Evolutionary conservation across 2,888 invertebrate species (phyloP), one percentile per base, ranked within the genome.

Genomic region (Podotricha telesiphe): DNA sequence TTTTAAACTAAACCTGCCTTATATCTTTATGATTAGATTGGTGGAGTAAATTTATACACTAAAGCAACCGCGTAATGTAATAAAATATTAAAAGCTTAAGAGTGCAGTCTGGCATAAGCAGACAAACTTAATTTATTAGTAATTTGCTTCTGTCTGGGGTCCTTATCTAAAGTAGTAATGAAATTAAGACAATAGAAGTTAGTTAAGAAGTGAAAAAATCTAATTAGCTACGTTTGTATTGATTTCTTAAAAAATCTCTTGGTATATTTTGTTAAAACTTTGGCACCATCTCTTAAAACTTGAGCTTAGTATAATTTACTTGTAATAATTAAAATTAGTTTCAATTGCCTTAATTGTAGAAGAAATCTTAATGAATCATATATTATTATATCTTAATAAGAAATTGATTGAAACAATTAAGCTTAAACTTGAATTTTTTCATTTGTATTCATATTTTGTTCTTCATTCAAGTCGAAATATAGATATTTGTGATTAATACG

Each of bases 141-240:
- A 59, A 45, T 22, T 59, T 45, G 45, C 59, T 59, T 17, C 59
- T 59, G 45, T 59, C 59, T 45, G 59, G 59, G 28, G 11, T n/a
- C 28, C 22, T 45, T 59, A 45, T 59, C 58, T 59, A 42, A 20
- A 4, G 22, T 59, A 40, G n/a, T 59, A 59, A 59, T 59, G 22
- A 59, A 42, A 45, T 22, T 45, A 28, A 59, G 45, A 59, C 22
- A 59, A 59, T 59, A 59, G 13, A 59, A 45, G 59, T 28, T 55
- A 59, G 59, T 59, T 59, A 45, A 45, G 34, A 59, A 45, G 42
- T 59, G 42, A 22, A 11, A n/a, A n/a, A 59, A 45, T 45, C 22
- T 59, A 28, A 1, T 45, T 55, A 17, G 34, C 34, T 34, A 17
- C 34, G 11, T 55, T 55, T 37, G 11, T 11, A 34, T 34, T 1